Evolutionary conservation across 1,140 invertebrate genomes (phyloP).

Genomic region (Drosophila neocordata): DNA sequence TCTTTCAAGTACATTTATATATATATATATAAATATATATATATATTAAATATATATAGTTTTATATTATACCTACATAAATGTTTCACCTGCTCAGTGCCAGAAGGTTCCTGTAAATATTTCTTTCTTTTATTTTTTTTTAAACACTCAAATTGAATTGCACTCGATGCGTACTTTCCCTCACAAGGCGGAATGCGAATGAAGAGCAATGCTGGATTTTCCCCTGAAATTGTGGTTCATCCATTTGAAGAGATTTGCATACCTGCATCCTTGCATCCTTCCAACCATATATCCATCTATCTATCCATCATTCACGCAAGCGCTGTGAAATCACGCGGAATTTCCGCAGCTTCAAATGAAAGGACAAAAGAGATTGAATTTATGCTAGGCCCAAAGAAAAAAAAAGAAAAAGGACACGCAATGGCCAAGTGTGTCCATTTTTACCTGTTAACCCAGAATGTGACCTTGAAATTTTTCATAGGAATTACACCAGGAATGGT

Average conservation of each 20-base stretch:
- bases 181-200: slow-evolving; percentile 59
- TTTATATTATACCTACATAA: neutral
- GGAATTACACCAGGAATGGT: slow-evolving; percentile 75
- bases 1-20: neutral
- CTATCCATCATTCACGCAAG: slow-evolving; percentile 70
- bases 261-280: slow-evolving; percentile 37
- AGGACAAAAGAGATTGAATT: slow-evolving; percentile 12
- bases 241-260: slow-evolving; percentile 60
- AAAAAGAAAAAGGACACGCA: slow-evolving; percentile 40
- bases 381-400: neutral
- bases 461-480: slow-evolving; percentile 76
- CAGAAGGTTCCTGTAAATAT: slow-evolving; percentile 1
- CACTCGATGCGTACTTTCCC: slow-evolving; percentile 60
- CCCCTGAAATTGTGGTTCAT: slow-evolving; percentile 66
- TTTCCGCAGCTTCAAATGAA: slow-evolving; percentile 70
- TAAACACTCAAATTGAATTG: slow-evolving; percentile 8
- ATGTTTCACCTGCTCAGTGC: neutral
- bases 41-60: neutral
- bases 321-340: slow-evolving; percentile 71
- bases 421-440: slow-evolving; percentile 29
- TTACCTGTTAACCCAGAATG: slow-evolving; percentile 60
- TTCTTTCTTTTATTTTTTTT: neutral
- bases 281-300: slow-evolving; percentile 19
- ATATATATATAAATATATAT: neutral
- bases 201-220: slow-evolving; percentile 62